Conservation (phyloP, 2,888 invertebrate species). For the Andrena fulva region DNA sequence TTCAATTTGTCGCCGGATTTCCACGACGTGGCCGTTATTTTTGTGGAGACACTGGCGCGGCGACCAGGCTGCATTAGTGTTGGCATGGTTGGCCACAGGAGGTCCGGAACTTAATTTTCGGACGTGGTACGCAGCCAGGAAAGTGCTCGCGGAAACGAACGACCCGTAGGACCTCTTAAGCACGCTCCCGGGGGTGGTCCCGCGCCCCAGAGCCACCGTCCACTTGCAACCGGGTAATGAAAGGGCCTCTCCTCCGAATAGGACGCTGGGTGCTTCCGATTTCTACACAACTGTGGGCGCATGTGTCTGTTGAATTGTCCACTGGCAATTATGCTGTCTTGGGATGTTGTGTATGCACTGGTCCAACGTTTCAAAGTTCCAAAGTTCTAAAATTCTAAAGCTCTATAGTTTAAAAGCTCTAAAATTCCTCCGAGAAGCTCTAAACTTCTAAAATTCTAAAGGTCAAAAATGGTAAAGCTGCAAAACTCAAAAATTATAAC, state of each 20-base stretch:
- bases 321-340: no score
- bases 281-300: no score
- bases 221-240: conserved; percentile 23
- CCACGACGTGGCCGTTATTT: conserved; percentile 58
- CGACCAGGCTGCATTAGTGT: conserved; percentile 51
- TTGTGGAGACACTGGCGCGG: conserved; percentile 41
- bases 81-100: conserved; percentile 40
- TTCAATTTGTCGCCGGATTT: conserved; percentile 65
- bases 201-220: conserved; percentile 11
- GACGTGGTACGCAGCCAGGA: conserved; percentile 37
- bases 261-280: no score
- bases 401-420: no score
- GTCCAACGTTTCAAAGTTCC: no score
- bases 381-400: no score
- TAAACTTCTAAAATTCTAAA: no score
- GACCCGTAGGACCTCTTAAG: conserved; percentile 35
- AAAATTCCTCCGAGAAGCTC: no score
- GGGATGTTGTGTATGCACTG: no score
- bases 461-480: no score
- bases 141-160: conserved; percentile 47
- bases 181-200: conserved; percentile 28
- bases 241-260: conserved; percentile 4
- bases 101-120: conserved; percentile 68
- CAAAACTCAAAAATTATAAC: no score
- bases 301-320: no score